phyloP scores from a whole-genome alignment of 2,113 vertebrate genomes.

The Chrysemys picta region DNA sequence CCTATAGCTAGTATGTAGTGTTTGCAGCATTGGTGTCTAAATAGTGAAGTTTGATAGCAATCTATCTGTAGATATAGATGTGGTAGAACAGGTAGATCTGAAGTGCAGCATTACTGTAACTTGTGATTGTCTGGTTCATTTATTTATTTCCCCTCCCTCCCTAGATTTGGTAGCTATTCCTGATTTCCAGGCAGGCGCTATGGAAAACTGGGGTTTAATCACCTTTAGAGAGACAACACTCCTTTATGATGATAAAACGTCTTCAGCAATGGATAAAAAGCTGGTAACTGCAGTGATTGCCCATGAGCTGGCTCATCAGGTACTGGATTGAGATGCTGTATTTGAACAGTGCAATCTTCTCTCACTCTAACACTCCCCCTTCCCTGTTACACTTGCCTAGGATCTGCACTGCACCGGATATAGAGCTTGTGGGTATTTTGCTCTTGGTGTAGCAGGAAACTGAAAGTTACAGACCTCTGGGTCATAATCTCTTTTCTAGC shows the following conservation, averaged over 20 bases:
- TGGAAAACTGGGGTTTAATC: slow-evolving; percentile 98
- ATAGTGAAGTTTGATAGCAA: accelerated
- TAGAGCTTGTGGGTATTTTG: accelerated
- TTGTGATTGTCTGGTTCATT: background rate
- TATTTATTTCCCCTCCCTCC: background rate
- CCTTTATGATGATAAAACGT: slow-evolving; percentile 82
- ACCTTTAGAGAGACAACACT: slow-evolving; percentile 91
- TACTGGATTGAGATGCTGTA: slow-evolving; percentile 54
- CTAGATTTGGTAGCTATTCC: slow-evolving; percentile 95
- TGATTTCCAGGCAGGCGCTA: slow-evolving; percentile 92
- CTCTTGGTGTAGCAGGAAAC: background rate
- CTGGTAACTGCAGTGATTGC: slow-evolving; percentile 90
- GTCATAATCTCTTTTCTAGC: accelerated
- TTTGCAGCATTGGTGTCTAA: background rate
- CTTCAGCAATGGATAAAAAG: slow-evolving; percentile 89
- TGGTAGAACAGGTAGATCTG: background rate
- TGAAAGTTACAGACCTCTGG: too few species aligned
- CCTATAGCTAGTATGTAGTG: background rate
- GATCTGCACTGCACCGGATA: background rate
- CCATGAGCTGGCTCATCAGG: slow-evolving; percentile 97
- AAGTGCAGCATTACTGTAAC: background rate
- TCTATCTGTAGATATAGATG: background rate
- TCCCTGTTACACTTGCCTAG: accelerated
- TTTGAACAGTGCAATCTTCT: accelerated
- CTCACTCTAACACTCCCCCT: background rate